Conservation (phyloP, 2,888 invertebrate genomes). For the Polydrusus pterygomalis region DNA sequence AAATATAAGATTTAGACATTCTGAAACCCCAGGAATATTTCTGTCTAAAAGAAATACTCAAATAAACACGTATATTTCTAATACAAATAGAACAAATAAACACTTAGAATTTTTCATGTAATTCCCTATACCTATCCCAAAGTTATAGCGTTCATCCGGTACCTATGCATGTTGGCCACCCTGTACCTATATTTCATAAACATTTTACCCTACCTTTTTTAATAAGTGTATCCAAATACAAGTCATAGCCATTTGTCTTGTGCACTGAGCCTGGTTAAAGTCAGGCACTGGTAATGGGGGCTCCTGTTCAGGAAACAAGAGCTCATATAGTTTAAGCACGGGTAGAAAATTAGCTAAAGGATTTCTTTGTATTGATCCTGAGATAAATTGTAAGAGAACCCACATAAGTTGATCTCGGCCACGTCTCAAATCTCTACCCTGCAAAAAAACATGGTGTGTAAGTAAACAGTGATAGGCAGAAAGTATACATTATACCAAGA, state of each 20-base stretch:
- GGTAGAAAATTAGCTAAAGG: slow-evolving; percentile 92
- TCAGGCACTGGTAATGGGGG: slow-evolving; percentile 93
- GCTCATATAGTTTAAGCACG: slow-evolving; percentile 91
- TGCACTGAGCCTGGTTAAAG: slow-evolving; percentile 88
- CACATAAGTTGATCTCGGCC: slow-evolving; percentile 99
- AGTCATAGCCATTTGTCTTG: slow-evolving; percentile 94
- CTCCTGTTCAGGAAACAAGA: slow-evolving; percentile 94
- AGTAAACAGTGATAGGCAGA: no score
- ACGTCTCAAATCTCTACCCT: slow-evolving; percentile 82
- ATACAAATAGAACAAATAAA: no score
- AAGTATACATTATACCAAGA: no score
- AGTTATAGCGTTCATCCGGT: no score
- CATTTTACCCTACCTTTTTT: slow-evolving; percentile 77
- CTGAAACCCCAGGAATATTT: no score
- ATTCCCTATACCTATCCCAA: no score
- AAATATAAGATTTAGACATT: no score
- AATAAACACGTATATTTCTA: no score
- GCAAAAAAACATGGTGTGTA: slow-evolving; percentile 29
- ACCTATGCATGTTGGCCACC: not conserved
- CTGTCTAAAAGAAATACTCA: no score
- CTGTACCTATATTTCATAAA: not conserved
- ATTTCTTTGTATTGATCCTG: slow-evolving; percentile 96
- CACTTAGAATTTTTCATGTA: no score
- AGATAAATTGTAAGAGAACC: slow-evolving; percentile 97
- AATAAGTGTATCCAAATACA: slow-evolving; percentile 98